Base-by-base conservation (phyloP, 2,888 invertebrate species). In the Celastrina argiolus region DNA sequence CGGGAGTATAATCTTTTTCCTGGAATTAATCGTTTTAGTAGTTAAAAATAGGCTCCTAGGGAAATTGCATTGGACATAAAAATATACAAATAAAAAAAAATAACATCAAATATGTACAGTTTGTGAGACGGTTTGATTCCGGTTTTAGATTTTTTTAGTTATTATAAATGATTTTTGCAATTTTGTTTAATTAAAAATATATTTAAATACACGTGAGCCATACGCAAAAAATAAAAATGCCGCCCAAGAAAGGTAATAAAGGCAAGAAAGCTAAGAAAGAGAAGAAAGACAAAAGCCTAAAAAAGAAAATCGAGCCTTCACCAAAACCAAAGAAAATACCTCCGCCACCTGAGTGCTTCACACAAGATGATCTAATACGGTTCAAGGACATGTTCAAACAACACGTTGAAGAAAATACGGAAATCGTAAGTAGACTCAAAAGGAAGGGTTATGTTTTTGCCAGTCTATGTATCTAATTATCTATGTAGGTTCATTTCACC, bases 251-350 rank as follows among this genome's bases (percentile, higher is more conserved):
- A 73, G 78, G 74, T 6, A 51, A 51, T 22, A 84, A 84, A 73
- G 78, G 74, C 7, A 51, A 51, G 51, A 51, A 51, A 51, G 10
- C 12, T 14, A 51, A 51, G 51, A 51, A 82, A 78, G 68, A 4
- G n/a, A n/a, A n/a, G n/a, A n/a, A 71, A 78, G 68, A 4, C 75
- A 78, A 69, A 75, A 71, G 26, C 70, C 73, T 2, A 68, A 71
- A 22, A 71, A 74, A 2, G 69, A 22, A 34, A n/a, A 70, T 69
- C 1, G 83, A 80, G 0, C 79, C 83, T 2, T 78, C 81, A 0
- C 82, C 83, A 0, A 88, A 88, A 66, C 86, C 84, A 0, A 89
- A 85, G 69, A 89, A 85, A 68, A 77, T 77, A 1, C 91, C 91
- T 0, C 87, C 85, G 1, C 91, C 91, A 5, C 91, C 91, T 0